Evolutionary conservation across 2,113 vertebrate genomes (phyloP).

Genomic region (Argyrosomus japonicus): DNA sequence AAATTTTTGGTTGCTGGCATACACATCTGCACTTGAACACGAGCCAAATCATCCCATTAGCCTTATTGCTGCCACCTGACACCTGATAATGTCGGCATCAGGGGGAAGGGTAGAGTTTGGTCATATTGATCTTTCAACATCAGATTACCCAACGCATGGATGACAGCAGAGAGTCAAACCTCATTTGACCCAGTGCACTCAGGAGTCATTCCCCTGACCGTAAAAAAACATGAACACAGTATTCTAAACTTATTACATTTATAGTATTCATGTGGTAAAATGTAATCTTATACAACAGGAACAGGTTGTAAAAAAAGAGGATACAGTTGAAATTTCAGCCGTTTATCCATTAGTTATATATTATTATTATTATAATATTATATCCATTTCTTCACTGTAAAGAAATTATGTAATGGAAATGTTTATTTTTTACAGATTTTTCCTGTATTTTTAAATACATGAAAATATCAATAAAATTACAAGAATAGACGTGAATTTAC

Average conservation of each 20-base stretch:
- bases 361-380: too few species aligned
- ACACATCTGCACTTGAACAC: slow-evolving; percentile 62
- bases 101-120: slow-evolving; percentile 59
- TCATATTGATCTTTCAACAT: slow-evolving; percentile 73
- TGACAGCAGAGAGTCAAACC: slow-evolving; percentile 46
- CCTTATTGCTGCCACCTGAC: slow-evolving; percentile 79
- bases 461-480: too few species aligned
- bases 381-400: too few species aligned
- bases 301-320: background rate
- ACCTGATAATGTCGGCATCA: slow-evolving; percentile 67
- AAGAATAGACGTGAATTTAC: too few species aligned
- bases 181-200: slow-evolving; percentile 15
- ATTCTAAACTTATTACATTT: background rate
- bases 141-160: slow-evolving; percentile 51
- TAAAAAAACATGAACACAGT: background rate
- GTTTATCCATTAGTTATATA: background rate
- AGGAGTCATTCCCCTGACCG: background rate
- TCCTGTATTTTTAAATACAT: too few species aligned
- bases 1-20: background rate
- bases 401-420: too few species aligned
- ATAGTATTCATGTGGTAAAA: background rate
- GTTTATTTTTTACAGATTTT: too few species aligned
- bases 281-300: background rate
- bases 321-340: too few species aligned
- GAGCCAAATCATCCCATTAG: slow-evolving; percentile 81